phyloP scores from a whole-genome alignment of 1,140 invertebrate genomes.

The Thaumatotibia leucotreta region DNA sequence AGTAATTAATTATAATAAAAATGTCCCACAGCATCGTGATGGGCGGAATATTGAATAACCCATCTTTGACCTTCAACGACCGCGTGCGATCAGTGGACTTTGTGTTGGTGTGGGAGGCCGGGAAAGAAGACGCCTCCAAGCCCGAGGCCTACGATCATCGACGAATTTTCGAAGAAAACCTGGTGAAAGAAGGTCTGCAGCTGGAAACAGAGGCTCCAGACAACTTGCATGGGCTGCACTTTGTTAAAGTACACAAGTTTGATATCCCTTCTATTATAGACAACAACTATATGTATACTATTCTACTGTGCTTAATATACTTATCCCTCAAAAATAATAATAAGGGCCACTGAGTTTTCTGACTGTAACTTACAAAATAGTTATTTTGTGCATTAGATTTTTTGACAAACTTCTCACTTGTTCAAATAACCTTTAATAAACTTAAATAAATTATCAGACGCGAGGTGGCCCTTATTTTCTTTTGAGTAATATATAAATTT shows the following conservation, averaged over 20 bases:
- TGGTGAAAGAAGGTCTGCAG: slow-evolving; percentile 82
- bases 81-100: slow-evolving; percentile 85
- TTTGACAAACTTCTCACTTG: too few species aligned
- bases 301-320: too few species aligned
- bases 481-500: too few species aligned
- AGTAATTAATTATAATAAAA: background rate
- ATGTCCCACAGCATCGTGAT: slow-evolving; percentile 48
- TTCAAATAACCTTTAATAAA: too few species aligned
- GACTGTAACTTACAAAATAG: too few species aligned
- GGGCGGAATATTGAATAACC: slow-evolving; percentile 61
- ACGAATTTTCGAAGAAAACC: slow-evolving; percentile 81
- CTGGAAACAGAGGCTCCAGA: slow-evolving; percentile 81
- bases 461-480: too few species aligned
- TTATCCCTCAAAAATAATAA: too few species aligned
- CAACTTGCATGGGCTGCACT: slow-evolving; percentile 79
- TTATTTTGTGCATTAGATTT: too few species aligned
- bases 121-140: slow-evolving; percentile 64
- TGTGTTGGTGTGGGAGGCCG: slow-evolving; percentile 84
- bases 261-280: background rate
- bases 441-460: too few species aligned
- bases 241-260: slow-evolving; percentile 78
- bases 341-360: too few species aligned
- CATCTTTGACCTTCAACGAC: slow-evolving; percentile 82
- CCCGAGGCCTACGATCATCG: slow-evolving; percentile 68
- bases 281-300: background rate